Conservation (phyloP, 2,888 invertebrate genomes). For the Adelphocoris suturalis region DNA sequence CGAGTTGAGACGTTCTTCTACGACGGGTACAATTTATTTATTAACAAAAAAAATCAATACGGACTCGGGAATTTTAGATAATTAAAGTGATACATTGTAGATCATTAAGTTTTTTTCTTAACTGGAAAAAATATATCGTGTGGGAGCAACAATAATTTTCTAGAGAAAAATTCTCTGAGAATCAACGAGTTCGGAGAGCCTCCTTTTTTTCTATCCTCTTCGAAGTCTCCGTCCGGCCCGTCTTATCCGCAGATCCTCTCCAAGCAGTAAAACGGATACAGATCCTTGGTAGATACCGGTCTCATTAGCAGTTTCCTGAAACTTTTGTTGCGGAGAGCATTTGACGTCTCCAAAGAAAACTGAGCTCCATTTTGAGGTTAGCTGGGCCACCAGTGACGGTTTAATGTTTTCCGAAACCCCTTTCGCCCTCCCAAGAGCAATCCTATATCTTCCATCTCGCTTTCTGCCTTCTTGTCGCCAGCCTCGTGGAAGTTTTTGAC, state of each 20-base stretch:
- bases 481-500: conserved; percentile 27
- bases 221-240: not conserved
- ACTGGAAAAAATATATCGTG: conserved; percentile 16
- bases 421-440: conserved; percentile 28
- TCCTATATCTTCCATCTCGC: conserved; percentile 21
- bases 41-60: too few species aligned
- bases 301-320: conserved; percentile 63
- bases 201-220: conserved; percentile 9
- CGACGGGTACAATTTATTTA: too few species aligned
- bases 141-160: conserved; percentile 1
- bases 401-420: conserved; percentile 29
- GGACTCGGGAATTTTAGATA: too few species aligned
- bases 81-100: too few species aligned
- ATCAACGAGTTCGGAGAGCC: conserved; percentile 1
- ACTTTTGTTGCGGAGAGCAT: conserved; percentile 35
- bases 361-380: not conserved
- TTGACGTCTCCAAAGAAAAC: conserved; percentile 41
- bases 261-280: conserved; percentile 60
- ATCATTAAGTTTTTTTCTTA: not conserved
- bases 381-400: conserved; percentile 10
- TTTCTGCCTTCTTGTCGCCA: conserved; percentile 36
- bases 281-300: conserved; percentile 49
- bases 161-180: conserved; percentile 43
- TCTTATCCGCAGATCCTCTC: conserved; percentile 38
- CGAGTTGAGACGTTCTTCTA: too few species aligned